A percentile compares a stretch with the other conserved stretches of the same genome.
Conservation (phyloP, 2,797 vertebrate species). For the Staurois parvus region DNA sequence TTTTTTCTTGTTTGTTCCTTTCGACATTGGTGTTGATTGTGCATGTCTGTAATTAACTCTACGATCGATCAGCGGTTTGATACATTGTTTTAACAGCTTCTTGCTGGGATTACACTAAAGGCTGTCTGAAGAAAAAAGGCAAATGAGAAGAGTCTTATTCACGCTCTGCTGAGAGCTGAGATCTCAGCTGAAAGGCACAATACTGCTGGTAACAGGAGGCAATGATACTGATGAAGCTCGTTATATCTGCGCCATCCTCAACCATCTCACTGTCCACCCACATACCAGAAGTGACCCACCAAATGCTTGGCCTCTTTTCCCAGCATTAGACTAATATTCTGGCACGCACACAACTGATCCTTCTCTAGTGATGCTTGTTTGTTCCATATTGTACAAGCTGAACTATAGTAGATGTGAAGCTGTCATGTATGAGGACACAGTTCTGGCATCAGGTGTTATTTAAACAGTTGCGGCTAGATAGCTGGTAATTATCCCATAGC, state of each 20-base stretch:
- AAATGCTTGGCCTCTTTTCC: constrained; percentile 10
- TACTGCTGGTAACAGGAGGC: constrained; percentile 23
- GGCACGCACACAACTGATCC: not conserved
- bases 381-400: not conserved
- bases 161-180: constrained; percentile 4
- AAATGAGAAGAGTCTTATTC: not conserved
- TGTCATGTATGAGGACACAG: not conserved
- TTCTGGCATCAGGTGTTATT: not conserved
- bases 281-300: constrained; percentile 22
- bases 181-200: not conserved
- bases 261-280: constrained; percentile 36
- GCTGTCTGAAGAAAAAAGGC: not conserved
- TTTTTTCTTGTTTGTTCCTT: not conserved
- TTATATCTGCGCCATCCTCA: constrained; percentile 1
- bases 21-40: constrained; percentile 5
- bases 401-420: not conserved
- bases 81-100: constrained; percentile 28
- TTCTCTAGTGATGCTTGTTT: not conserved
- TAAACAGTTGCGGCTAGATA: not conserved
- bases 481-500: not conserved
- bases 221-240: constrained; percentile 28
- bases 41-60: constrained; percentile 48
- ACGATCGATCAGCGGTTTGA: constrained; percentile 35
- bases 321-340: not conserved
- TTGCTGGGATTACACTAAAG: constrained; percentile 16